Base-by-base conservation (phyloP, 2,113 vertebrate species). In the Misgurnus anguillicaudatus region DNA sequence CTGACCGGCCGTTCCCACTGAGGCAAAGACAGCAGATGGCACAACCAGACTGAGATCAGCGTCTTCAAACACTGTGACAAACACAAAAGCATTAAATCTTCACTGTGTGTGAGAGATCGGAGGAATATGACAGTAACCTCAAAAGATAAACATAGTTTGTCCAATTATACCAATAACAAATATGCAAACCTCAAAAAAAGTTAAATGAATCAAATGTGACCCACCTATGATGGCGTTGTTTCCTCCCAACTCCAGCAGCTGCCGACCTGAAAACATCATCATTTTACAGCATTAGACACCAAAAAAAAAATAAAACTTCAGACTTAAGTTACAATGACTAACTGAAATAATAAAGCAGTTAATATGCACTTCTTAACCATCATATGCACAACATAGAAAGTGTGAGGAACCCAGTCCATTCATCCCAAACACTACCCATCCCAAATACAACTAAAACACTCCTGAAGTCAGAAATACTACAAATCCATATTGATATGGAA, bases 151-250 rank as follows among this genome's bases (percentile, higher is more conserved):
- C 42, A 24, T 21, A 39, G 67, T 39, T 55, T 16, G 70, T 47
- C 9, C 9, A 47, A 17, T 19, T 10, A 8, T 19, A 48, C 36
- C 24, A 75, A 13, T 21, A 8, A 24, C 21, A 4, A 1, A 3
- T 11, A 16, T 39, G 57, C 10, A 66, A 6, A 14, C 1, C 0
- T 38, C 0, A 19, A 16, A 24, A 3, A 8, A 2, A 4, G 2
- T 57, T 19, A 17, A 57, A 17, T 19, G 17, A 51, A 14, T 51
- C 4, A 51, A 14, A 16, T 51, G 72, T 92, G 92, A 94, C 95
- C 94, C 92, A 96, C 95, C 95, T 63, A 99, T 93, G 84, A 99
- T 97, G 39, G 98, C 97, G 61, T 99, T 99, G 91, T 99, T 99
- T 83, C 98, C 98, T 76, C 98, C 98, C 3, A 99, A 92, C 85